A percentile compares a stretch with the other conserved stretches of the same genome.
phyloP scores from a whole-genome alignment of 2,113 vertebrate genomes.

The Suncus etruscus region DNA sequence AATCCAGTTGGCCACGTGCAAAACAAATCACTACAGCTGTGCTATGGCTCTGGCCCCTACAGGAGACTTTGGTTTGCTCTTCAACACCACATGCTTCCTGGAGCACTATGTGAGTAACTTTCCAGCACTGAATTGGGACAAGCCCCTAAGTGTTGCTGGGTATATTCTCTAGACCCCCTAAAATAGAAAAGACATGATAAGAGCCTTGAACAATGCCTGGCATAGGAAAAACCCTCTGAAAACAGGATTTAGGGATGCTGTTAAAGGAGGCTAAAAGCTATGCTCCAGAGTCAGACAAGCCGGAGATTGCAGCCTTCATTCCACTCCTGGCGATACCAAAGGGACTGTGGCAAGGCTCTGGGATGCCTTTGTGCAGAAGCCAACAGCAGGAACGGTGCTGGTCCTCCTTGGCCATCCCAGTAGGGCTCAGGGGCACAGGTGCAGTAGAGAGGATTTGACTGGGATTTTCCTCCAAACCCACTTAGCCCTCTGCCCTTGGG shows the following conservation, averaged over 20 bases:
- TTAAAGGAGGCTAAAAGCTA: not conserved
- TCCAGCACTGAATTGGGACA: too few species aligned
- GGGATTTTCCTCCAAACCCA: constrained; percentile 44
- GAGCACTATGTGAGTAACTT: too few species aligned
- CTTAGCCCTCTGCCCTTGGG: constrained; percentile 48
- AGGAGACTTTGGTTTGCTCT: too few species aligned
- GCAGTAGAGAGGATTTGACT: constrained; percentile 61
- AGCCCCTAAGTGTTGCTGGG: too few species aligned
- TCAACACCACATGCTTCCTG: too few species aligned
- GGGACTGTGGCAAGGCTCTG: not conserved
- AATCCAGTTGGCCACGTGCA: too few species aligned
- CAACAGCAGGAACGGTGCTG: not conserved
- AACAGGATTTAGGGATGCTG: not conserved
- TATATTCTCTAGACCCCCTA: too few species aligned
- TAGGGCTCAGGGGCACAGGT: constrained; percentile 69
- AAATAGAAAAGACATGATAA: too few species aligned
- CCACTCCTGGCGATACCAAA: not conserved
- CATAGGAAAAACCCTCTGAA: not conserved
- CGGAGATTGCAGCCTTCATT: not conserved
- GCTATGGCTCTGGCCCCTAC: too few species aligned
- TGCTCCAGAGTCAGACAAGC: not conserved
- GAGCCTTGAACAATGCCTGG: not conserved
- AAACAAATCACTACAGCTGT: too few species aligned
- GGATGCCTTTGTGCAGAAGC: not conserved
- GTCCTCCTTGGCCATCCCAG: not conserved